These are phyloP conservation scores for Colletes latitarsis DNA, from an alignment of 1,140 invertebrate genomes.

Conservation along the genomic window DNA sequence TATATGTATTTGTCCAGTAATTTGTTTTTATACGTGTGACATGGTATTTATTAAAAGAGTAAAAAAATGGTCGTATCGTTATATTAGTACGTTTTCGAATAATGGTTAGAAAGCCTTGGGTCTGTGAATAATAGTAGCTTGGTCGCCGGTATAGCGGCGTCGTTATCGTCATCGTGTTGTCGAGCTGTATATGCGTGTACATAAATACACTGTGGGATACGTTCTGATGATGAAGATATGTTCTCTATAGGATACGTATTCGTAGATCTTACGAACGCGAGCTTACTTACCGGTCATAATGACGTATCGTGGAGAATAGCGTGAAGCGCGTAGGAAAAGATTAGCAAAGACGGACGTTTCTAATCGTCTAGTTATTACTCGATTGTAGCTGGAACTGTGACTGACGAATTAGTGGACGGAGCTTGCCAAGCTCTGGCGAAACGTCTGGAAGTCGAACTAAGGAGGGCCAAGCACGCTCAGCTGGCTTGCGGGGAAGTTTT, in stretches of 20 bases:
- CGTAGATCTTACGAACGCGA: no score
- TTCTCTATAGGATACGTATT: no score
- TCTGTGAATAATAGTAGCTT: background rate
- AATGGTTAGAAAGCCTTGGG: background rate
- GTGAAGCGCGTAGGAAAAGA: no score
- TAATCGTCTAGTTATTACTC: slow-evolving; percentile 30
- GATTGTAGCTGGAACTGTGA: slow-evolving; percentile 70
- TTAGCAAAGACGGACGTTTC: background rate
- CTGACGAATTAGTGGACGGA: slow-evolving; percentile 76
- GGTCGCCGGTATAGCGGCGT: background rate
- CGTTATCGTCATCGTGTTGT: no score
- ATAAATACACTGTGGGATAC: no score
- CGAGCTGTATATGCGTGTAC: no score
- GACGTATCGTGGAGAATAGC: no score
- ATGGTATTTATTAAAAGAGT: background rate
- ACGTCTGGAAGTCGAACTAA: slow-evolving; percentile 87
- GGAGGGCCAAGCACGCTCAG: slow-evolving; percentile 89
- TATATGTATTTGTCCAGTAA: no score
- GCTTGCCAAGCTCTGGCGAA: slow-evolving; percentile 83
- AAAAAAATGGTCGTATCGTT: background rate
- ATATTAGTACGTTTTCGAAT: background rate
- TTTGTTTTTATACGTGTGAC: background rate
- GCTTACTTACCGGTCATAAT: no score
- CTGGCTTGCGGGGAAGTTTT: slow-evolving; percentile 90
- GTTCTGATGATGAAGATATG: no score